phyloP scores from a whole-genome alignment of 2,888 invertebrate genomes.

The Isoperla grammatica region DNA sequence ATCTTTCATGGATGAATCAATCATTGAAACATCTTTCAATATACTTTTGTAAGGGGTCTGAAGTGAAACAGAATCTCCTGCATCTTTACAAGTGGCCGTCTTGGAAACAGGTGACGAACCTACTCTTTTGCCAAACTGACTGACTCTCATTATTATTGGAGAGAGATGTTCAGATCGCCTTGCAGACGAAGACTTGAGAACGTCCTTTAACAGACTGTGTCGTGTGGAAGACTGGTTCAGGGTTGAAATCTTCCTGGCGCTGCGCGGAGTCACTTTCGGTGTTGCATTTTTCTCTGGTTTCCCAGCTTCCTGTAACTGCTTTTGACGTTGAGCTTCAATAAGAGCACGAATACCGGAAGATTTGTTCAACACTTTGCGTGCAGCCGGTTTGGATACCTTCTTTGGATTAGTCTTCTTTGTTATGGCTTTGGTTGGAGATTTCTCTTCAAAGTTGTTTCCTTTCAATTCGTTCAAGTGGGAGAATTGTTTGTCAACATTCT shows the following conservation, averaged over 20 bases:
- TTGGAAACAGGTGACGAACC: neutral
- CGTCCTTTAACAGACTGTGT: constrained; percentile 27
- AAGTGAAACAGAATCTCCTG: neutral
- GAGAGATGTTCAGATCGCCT: neutral
- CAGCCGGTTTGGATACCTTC: constrained; percentile 28
- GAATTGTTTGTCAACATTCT: constrained; percentile 59
- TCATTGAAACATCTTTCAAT: no score
- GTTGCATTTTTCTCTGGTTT: constrained; percentile 31
- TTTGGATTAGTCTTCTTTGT: constrained; percentile 30
- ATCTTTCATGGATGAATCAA: no score
- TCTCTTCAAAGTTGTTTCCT: constrained; percentile 50
- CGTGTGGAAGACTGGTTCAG: constrained; percentile 14
- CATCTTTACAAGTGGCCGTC: neutral
- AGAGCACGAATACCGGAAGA: neutral
- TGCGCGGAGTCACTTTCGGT: constrained; percentile 35
- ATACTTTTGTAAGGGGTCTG: no score
- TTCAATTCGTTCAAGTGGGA: constrained; percentile 47
- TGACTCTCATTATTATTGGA: neutral
- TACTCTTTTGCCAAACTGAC: neutral
- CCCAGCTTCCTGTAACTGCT: neutral
- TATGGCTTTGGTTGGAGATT: constrained; percentile 36
- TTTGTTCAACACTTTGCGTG: constrained; percentile 24
- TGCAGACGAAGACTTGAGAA: constrained; percentile 27
- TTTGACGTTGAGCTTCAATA: neutral
- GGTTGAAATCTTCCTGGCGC: constrained; percentile 36